Percentiles rank a stretch among this genome's conserved stretches.
phyloP scores from a whole-genome alignment of 2,888 invertebrate species.

The Drosophila atripex region DNA sequence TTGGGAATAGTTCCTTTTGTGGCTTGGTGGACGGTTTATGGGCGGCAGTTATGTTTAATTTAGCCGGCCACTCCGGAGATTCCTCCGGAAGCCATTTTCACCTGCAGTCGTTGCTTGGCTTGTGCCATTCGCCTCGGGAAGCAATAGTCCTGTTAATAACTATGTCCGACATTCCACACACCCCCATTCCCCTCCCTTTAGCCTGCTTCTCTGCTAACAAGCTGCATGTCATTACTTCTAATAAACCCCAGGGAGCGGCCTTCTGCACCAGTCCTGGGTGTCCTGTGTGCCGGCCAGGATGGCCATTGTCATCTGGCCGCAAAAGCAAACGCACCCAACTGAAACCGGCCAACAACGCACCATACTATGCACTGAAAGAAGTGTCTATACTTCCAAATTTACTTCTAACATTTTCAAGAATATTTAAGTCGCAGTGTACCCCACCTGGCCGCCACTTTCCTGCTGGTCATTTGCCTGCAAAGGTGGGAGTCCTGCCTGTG shows the following conservation, averaged over 20 bases:
- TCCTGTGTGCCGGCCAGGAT: slow-evolving; percentile 30
- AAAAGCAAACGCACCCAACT: slow-evolving; percentile 33
- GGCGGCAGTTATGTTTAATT: slow-evolving; percentile 45
- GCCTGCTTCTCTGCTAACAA: slow-evolving; percentile 41
- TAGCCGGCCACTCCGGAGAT: slow-evolving; percentile 12
- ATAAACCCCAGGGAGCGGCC: slow-evolving; percentile 57
- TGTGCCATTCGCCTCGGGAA: slow-evolving; percentile 28
- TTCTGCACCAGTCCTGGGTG: slow-evolving; percentile 23
- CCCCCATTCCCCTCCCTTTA: slow-evolving; percentile 3
- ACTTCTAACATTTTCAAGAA: background rate
- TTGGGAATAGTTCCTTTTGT: slow-evolving; percentile 14
- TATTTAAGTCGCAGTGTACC: slow-evolving; percentile 7
- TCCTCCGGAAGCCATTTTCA: slow-evolving; percentile 25
- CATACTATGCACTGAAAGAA: background rate
- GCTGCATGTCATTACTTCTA: slow-evolving; percentile 68
- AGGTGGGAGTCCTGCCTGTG: slow-evolving; percentile 42
- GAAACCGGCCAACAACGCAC: slow-evolving; percentile 29
- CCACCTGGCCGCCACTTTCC: slow-evolving; percentile 24
- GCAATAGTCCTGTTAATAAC: slow-evolving; percentile 41
- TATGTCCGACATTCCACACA: slow-evolving; percentile 29
- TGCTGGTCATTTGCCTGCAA: slow-evolving; percentile 44
- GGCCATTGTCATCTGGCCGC: slow-evolving; percentile 35
- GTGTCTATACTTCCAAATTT: no score
- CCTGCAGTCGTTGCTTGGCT: slow-evolving; percentile 24
- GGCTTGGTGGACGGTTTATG: slow-evolving; percentile 12